Conservation (phyloP, 2,888 invertebrate genomes). For the Omphaloscelis lunosa region DNA sequence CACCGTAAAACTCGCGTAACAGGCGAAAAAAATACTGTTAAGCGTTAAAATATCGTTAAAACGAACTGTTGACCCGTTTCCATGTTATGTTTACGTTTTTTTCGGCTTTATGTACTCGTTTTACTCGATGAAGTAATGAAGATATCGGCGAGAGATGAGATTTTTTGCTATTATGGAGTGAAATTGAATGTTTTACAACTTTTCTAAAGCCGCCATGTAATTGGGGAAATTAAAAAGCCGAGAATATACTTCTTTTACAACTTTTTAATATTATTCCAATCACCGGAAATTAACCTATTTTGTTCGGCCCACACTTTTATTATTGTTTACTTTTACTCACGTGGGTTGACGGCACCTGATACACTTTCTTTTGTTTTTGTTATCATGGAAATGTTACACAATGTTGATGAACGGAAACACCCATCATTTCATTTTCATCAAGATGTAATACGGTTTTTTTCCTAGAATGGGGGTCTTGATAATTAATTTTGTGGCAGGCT, state of each 20-base stretch:
- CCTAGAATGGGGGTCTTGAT: not conserved
- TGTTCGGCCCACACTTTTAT: conserved; percentile 40
- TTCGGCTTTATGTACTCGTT: conserved; percentile 65
- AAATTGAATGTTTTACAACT: conserved; percentile 15
- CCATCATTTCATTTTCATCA: not conserved
- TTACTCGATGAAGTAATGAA: conserved; percentile 50
- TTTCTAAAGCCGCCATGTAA: conserved; percentile 29
- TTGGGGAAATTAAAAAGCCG: conserved; percentile 28
- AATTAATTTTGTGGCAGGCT: not conserved
- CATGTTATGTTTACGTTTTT: conserved; percentile 74
- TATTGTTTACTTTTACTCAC: conserved; percentile 28
- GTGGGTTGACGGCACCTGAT: conserved; percentile 35
- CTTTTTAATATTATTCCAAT: conserved; percentile 28
- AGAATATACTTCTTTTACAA: conserved; percentile 23
- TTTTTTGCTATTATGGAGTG: conserved; percentile 14
- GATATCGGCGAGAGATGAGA: conserved; percentile 19
- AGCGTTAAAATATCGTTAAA: conserved; percentile 79
- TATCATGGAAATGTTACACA: conserved; percentile 10
- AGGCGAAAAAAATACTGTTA: conserved; percentile 69
- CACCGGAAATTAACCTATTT: conserved; percentile 49
- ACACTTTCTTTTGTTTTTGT: conserved; percentile 43
- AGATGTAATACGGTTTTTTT: not conserved
- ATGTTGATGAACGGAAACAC: conserved; percentile 21
- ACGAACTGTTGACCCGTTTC: conserved; percentile 75
- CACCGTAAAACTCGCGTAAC: conserved; percentile 74